Base-by-base conservation (phyloP, 2,113 vertebrate species). In the Perccottus glenii region DNA sequence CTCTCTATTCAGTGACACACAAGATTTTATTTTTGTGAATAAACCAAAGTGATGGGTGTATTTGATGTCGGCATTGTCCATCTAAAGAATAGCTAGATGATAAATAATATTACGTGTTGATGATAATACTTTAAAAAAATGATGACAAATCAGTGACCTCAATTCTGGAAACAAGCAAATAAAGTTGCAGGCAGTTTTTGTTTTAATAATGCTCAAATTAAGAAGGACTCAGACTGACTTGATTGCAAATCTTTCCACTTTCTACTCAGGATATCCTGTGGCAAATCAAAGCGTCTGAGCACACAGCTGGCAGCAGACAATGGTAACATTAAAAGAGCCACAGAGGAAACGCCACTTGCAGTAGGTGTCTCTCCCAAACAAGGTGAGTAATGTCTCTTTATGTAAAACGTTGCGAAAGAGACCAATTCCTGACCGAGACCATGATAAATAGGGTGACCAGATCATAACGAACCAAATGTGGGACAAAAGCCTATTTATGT, bases 191-290 rank as follows among this genome's bases (percentile, higher is more conserved):
- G 19, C 11, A 53, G 33, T 55, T 36, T 7, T 36, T 55, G 33
- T 36, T 5, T 40, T 14, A 38, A 55, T 36, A 55, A 36, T 2
- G 6, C 19, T 27, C 19, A 27, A 27, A 36, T 12, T 8, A 4
- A 12, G 52, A 8, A n/a, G 52, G 4, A 10, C 15, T 70, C 32
- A 35, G 8, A 5, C 4, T 68, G 4, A 76, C 51, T 36, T 33
- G 6, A 9, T 15, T 69, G n/a, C 77, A 45, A 66, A 70, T 40
- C 73, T 70, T 84, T 32, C 60, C 60, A 27, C 55, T 73, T 48
- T 67, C 40, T n/a, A n/a, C n/a, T 33, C 73, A 93, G 92, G 65
- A 9, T 89, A 44, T 82, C 60, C 36, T 93, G 90, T 79, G 81
- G 86, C 7, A 51, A 69, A 59, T 60, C 62, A 8, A 60, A 40